Percentiles rank a stretch among this genome's conserved stretches.
Evolutionary conservation across 2,888 invertebrate genomes (phyloP).

Genomic region (Dione juno): DNA sequence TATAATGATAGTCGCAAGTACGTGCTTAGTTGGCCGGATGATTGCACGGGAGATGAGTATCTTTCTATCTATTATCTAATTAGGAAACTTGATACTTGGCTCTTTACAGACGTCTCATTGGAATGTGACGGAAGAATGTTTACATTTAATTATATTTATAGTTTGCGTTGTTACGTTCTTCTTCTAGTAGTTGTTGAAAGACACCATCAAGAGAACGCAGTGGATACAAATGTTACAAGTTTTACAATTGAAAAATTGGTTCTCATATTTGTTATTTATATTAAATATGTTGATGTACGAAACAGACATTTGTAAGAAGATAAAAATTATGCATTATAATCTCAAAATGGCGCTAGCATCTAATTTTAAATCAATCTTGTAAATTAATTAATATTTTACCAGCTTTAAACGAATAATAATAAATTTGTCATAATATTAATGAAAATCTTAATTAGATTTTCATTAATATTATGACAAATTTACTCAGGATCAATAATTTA

Average conservation of each 20-base stretch:
- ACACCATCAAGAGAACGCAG: neutral
- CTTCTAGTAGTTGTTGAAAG: neutral
- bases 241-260: neutral
- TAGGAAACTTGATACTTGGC: slow-evolving; percentile 40
- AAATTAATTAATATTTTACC: slow-evolving; percentile 33
- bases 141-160: slow-evolving; percentile 6
- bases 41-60: slow-evolving; percentile 33
- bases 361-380: slow-evolving; percentile 30
- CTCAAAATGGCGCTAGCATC: neutral
- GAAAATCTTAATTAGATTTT: too few species aligned
- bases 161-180: neutral
- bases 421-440: neutral
- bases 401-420: neutral
- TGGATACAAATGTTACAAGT: too few species aligned
- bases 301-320: neutral
- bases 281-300: neutral
- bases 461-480: too few species aligned
- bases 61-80: slow-evolving; percentile 37
- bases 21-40: slow-evolving; percentile 36
- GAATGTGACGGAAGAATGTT: slow-evolving; percentile 24
- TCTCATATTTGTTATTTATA: neutral
- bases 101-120: slow-evolving; percentile 10
- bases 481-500: neutral
- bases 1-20: slow-evolving; percentile 47
- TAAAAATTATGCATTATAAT: neutral